phyloP scores from a whole-genome alignment of 2,888 invertebrate genomes.

The Periphyllus acericola region DNA sequence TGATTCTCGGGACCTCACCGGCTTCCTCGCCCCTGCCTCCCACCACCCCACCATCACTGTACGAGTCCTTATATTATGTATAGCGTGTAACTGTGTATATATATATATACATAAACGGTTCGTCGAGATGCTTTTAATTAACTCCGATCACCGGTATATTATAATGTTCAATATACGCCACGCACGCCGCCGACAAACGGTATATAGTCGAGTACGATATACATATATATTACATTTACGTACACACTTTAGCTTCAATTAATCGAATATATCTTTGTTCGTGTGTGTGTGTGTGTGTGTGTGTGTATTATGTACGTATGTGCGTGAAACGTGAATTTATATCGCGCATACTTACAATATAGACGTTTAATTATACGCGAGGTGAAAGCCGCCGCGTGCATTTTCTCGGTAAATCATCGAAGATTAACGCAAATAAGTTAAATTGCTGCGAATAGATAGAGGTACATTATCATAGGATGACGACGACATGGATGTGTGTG shows the following conservation, averaged over 20 bases:
- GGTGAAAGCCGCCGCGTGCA: not conserved
- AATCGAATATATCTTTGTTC: not conserved
- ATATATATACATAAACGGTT: not conserved
- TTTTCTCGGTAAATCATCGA: not conserved
- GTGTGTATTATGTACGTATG: not conserved
- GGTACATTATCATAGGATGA: not conserved
- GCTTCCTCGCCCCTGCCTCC: not conserved
- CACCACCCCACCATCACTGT: not conserved
- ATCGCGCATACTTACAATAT: not conserved
- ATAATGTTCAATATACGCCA: not conserved
- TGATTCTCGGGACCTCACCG: conserved; percentile 22
- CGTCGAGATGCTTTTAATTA: conserved; percentile 51
- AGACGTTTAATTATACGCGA: not conserved
- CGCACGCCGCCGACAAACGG: not conserved
- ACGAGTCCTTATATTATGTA: conserved; percentile 8
- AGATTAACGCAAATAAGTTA: not conserved
- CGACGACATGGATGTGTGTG: not conserved
- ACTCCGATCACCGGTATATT: conserved; percentile 20
- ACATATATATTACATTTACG: not conserved
- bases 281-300: no score
- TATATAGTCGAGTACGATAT: no score
- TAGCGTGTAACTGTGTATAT: not conserved
- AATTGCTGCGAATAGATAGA: not conserved
- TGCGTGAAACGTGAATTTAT: not conserved
- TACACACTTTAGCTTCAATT: not conserved